Percentiles rank a stretch among this genome's conserved stretches.
phyloP scores from a whole-genome alignment of 2,888 invertebrate species.

The Neoaliturus tenellus region DNA sequence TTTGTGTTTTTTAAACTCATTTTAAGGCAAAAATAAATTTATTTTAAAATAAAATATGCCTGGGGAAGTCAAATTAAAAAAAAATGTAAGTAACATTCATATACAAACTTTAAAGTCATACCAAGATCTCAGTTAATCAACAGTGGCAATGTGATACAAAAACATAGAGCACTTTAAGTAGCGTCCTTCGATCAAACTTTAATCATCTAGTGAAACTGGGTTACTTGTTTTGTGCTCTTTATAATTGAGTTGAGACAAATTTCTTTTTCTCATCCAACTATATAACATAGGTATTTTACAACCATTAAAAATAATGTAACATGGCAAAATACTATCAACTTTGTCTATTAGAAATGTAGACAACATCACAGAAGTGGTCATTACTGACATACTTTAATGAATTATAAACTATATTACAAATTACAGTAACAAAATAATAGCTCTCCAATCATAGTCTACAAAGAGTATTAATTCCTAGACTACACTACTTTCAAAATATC shows the following conservation, averaged over 20 bases:
- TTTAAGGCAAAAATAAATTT: too few species aligned
- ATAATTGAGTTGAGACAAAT: background rate
- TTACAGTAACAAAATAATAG: conserved; percentile 43
- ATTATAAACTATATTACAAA: conserved; percentile 35
- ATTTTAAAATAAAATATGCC: too few species aligned
- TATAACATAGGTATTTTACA: conserved; percentile 25
- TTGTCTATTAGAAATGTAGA: conserved; percentile 1
- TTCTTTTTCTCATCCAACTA: background rate
- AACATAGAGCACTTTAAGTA: background rate
- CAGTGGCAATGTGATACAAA: too few species aligned
- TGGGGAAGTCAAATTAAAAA: too few species aligned
- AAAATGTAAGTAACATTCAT: too few species aligned
- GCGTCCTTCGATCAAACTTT: background rate
- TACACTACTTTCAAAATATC: conserved; percentile 38
- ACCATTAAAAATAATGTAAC: conserved; percentile 21
- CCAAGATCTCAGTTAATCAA: too few species aligned
- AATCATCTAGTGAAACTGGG: background rate
- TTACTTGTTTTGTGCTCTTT: background rate
- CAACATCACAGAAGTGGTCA: conserved; percentile 47
- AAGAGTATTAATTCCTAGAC: background rate
- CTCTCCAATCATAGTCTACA: background rate
- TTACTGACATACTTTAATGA: background rate
- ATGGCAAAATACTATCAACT: conserved; percentile 38
- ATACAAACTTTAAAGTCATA: too few species aligned
- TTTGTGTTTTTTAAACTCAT: too few species aligned